A percentile compares a stretch with the other conserved stretches of the same genome.
Conservation (phyloP, 2,888 invertebrate genomes). For the Oscheius sp. region DNA sequence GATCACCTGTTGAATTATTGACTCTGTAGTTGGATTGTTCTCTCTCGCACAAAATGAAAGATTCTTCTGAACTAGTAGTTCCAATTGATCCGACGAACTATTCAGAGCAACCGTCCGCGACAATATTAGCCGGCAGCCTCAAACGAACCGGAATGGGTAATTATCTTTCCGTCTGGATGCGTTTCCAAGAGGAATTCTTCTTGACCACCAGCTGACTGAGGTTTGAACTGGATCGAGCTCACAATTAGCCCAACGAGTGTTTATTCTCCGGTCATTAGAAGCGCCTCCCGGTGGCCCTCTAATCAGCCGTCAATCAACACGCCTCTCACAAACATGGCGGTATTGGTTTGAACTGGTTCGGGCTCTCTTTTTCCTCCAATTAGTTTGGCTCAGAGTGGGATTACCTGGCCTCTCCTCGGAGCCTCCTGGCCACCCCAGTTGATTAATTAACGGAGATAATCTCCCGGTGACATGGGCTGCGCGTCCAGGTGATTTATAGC, state of each 20-base stretch:
- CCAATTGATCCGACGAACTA: background rate
- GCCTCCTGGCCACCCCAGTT: background rate
- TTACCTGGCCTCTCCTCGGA: background rate
- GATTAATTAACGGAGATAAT: constrained; percentile 32
- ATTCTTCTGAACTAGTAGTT: background rate
- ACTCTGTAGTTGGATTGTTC: too few relatives aligned
- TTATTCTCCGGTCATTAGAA: constrained; percentile 16
- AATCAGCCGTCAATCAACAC: constrained; percentile 17
- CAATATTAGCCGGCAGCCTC: background rate
- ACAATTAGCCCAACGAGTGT: constrained; percentile 16
- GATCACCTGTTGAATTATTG: background rate
- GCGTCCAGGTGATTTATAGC: constrained; percentile 24
- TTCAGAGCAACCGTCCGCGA: background rate
- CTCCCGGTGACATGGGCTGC: too few relatives aligned
- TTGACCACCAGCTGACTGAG: background rate
- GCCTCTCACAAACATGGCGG: constrained; percentile 1
- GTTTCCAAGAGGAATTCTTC: background rate
- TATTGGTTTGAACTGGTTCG: background rate
- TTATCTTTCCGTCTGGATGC: constrained; percentile 1
- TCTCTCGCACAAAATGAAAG: too few relatives aligned
- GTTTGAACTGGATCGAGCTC: background rate
- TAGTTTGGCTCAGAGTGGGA: too few relatives aligned
- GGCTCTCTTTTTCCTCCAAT: too few relatives aligned
- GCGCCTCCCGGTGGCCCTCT: constrained; percentile 6
- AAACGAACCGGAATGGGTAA: constrained; percentile 11